Evolutionary conservation across 2,113 vertebrate species (phyloP).

Genomic region (Aptenodytes patagonicus): DNA sequence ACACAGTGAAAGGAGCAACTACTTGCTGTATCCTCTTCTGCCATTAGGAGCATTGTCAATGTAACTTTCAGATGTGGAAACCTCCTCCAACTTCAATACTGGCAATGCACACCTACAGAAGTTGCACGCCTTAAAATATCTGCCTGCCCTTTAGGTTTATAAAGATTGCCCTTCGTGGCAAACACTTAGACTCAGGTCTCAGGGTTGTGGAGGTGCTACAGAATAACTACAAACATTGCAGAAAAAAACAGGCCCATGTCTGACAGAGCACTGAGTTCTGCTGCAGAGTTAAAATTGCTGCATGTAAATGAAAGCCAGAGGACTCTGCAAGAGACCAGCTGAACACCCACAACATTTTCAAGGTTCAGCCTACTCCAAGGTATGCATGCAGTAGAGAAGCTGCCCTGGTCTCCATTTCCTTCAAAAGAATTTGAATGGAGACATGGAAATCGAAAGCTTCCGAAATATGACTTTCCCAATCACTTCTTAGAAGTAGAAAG

Average conservation of each 20-base stretch:
- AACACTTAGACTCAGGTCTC: background rate
- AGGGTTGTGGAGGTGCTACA: background rate
- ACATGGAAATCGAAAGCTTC: background rate
- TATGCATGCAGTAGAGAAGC: background rate
- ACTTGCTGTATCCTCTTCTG: background rate
- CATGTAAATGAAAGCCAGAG: background rate
- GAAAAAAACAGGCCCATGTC: background rate
- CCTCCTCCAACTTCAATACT: background rate
- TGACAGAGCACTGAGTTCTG: background rate
- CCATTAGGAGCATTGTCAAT: background rate
- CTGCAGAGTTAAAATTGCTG: background rate
- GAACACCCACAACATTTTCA: background rate
- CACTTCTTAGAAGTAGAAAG: background rate
- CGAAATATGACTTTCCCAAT: background rate
- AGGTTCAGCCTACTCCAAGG: background rate
- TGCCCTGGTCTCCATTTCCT: background rate
- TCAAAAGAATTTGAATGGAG: background rate
- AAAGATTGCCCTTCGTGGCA: background rate
- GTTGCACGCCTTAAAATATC: background rate
- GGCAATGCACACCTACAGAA: background rate
- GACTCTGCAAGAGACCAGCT: background rate
- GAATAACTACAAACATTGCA: background rate
- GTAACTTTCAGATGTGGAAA: background rate
- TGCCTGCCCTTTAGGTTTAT: background rate
- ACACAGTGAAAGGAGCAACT: background rate